phyloP scores from a whole-genome alignment of 2,888 invertebrate species.

The Drosophila sordidapex region DNA sequence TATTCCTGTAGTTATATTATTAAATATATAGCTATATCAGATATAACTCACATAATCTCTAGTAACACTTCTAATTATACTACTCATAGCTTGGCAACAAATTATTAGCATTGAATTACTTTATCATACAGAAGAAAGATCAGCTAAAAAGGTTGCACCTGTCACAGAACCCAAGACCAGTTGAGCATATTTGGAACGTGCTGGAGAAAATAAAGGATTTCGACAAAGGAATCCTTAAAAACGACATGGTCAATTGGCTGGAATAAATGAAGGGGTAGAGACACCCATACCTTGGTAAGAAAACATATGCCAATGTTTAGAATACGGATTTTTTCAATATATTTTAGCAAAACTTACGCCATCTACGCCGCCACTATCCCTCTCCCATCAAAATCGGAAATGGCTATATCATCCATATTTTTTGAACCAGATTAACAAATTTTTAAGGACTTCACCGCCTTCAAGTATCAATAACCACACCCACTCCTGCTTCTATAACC shows the following conservation, averaged over 20 bases:
- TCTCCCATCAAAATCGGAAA: too few relatives aligned
- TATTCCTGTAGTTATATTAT: neutral
- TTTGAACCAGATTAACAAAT: too few relatives aligned
- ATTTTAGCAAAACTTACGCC: neutral
- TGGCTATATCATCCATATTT: too few relatives aligned
- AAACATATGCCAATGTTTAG: neutral
- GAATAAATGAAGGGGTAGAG: neutral
- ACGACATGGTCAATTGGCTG: neutral
- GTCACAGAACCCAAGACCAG: neutral
- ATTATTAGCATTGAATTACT: neutral
- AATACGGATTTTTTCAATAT: neutral
- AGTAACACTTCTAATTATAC: neutral
- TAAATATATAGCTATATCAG: too few relatives aligned
- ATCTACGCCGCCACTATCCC: too few relatives aligned
- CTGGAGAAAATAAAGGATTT: neutral
- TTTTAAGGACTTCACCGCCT: too few relatives aligned
- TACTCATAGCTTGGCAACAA: neutral
- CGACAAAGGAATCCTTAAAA: neutral
- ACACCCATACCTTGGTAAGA: too few relatives aligned
- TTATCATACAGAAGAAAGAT: neutral
- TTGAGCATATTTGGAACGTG: too few relatives aligned
- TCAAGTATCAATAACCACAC: too few relatives aligned
- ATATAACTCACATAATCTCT: neutral
- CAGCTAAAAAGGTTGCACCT: neutral
- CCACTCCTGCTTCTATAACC: neutral